phyloP scores from a whole-genome alignment of 1,140 invertebrate genomes.

The Oryzaephilus surinamensis region DNA sequence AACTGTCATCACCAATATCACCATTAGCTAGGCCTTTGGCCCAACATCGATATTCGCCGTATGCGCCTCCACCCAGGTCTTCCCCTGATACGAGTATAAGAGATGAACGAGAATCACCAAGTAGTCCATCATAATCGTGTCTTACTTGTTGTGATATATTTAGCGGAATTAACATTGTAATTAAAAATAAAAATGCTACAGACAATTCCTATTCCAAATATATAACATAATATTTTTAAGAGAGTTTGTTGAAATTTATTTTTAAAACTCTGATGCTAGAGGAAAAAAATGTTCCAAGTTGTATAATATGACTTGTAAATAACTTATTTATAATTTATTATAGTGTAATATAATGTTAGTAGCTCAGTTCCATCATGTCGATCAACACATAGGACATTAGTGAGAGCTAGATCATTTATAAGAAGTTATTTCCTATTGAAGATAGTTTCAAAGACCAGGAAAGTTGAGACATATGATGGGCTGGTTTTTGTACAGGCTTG shows the following conservation, averaged over 20 bases:
- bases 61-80: constrained; percentile 39
- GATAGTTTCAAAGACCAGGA: constrained; percentile 7
- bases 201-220: constrained; percentile 1
- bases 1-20: constrained; percentile 42
- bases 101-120: constrained; percentile 37
- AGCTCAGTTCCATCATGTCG: constrained; percentile 21
- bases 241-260: too few relatives aligned
- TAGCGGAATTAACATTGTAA: constrained; percentile 12
- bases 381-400: constrained; percentile 18
- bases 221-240: too few relatives aligned
- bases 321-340: constrained; percentile 31
- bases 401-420: constrained; percentile 22
- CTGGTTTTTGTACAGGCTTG: too few relatives aligned
- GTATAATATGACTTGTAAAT: constrained; percentile 27
- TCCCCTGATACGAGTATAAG: constrained; percentile 44
- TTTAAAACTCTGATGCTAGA: too few relatives aligned
- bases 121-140: constrained; percentile 41
- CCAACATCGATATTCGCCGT: constrained; percentile 48
- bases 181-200: constrained; percentile 4
- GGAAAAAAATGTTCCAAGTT: too few relatives aligned
- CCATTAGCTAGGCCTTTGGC: constrained; percentile 38
- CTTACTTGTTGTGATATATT: constrained; percentile 13
- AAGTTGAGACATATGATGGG: constrained; percentile 22
- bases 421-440: constrained; percentile 9
- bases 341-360: constrained; percentile 18